These are phyloP conservation scores for Pungitius pungitius DNA, from an alignment of 2,113 vertebrate species.

Conservation along the genomic window DNA sequence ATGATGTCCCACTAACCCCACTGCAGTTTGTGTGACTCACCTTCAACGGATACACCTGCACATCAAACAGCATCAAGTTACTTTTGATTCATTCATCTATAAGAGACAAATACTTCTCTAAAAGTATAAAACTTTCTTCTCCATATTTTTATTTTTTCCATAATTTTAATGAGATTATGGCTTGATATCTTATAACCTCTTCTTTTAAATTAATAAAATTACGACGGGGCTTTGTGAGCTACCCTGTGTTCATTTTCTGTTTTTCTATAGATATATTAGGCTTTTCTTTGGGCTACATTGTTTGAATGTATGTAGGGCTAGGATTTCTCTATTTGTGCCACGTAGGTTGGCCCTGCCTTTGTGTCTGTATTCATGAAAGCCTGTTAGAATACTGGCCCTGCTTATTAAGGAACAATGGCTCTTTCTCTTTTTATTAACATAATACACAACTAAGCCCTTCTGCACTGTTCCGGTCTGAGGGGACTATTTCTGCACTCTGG, in stretches of 20 bases:
- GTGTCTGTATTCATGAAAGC: not conserved
- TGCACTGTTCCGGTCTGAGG: constrained; percentile 2
- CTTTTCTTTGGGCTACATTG: not conserved
- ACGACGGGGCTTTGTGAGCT: not conserved
- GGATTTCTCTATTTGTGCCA: not conserved
- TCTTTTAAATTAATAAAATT: not conserved
- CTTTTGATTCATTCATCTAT: not conserved
- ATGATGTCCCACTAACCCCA: constrained; percentile 5
- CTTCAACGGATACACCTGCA: not conserved
- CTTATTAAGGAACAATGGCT: constrained; percentile 27
- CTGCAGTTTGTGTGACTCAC: not conserved
- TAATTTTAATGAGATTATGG: no score
- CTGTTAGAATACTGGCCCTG: not conserved
- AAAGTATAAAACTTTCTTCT: not conserved
- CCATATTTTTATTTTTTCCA: not conserved
- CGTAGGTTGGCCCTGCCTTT: not conserved
- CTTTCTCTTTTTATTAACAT: constrained; percentile 25
- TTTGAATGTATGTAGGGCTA: not conserved
- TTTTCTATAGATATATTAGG: not conserved
- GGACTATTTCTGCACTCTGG: constrained; percentile 1
- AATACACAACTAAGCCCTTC: not conserved
- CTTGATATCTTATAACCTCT: not conserved
- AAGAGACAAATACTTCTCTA: not conserved
- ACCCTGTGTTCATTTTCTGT: no score
- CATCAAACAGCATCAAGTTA: not conserved